These are phyloP conservation scores for Hippocampus comes DNA, from an alignment of 2,113 vertebrate genomes.

Conservation along the genomic window DNA sequence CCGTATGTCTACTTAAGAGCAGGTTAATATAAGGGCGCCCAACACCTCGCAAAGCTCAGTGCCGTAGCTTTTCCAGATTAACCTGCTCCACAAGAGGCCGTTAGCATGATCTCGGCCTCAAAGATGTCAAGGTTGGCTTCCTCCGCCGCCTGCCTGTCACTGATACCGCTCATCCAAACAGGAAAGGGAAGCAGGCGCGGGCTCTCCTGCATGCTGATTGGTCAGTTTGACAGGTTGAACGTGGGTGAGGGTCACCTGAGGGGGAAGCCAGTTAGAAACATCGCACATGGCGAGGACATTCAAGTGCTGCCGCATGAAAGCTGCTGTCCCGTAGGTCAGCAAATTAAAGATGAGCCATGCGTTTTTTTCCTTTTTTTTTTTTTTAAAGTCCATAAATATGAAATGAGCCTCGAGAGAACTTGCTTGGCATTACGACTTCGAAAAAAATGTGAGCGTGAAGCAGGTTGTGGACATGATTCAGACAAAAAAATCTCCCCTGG, in stretches of 20 bases:
- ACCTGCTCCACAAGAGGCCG: constrained; percentile 15
- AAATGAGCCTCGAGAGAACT: constrained; percentile 37
- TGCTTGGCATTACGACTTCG: constrained; percentile 10
- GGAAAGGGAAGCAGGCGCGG: constrained; percentile 55
- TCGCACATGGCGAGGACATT: background rate
- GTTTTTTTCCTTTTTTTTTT: background rate
- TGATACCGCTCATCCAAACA: constrained; percentile 43
- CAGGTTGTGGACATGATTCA: background rate
- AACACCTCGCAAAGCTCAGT: constrained; percentile 9
- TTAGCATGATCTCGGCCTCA: background rate
- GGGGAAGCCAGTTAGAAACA: background rate
- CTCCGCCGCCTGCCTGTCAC: constrained; percentile 14
- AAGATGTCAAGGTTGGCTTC: constrained; percentile 8
- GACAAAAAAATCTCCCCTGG: background rate
- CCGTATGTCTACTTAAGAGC: constrained; percentile 46
- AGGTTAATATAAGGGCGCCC: constrained; percentile 31
- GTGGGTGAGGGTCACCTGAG: constrained; percentile 15
- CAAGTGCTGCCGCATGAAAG: constrained; percentile 3
- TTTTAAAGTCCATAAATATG: constrained; percentile 41
- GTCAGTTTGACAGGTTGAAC: constrained; percentile 17
- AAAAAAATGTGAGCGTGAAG: background rate
- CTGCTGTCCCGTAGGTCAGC: constrained; percentile 3
- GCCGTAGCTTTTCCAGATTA: constrained; percentile 37
- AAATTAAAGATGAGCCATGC: constrained; percentile 8
- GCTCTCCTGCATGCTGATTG: constrained; percentile 56